phyloP scores from a whole-genome alignment of 2,888 invertebrate species.

The Sipunculus nudus region DNA sequence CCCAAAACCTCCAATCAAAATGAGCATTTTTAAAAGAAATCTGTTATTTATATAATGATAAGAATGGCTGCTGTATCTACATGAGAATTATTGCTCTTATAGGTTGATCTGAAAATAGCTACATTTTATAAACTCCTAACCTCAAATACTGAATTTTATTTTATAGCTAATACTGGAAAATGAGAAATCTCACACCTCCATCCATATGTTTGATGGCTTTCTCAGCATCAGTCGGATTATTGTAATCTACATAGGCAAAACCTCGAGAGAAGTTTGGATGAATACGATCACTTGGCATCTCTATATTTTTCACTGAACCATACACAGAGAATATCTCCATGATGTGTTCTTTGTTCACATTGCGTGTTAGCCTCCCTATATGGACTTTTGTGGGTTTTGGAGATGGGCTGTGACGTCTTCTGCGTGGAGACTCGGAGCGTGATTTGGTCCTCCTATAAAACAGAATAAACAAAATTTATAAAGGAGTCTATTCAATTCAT shows the following conservation, averaged over 20 bases:
- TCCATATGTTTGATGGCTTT: conserved; percentile 99
- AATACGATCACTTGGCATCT: conserved; percentile 87
- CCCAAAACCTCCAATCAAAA: too few species aligned
- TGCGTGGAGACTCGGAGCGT: conserved; percentile 65
- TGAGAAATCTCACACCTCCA: conserved; percentile 83
- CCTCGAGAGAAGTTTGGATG: conserved; percentile 91
- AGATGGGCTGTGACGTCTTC: conserved; percentile 77
- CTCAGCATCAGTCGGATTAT: conserved; percentile 92
- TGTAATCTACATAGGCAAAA: conserved; percentile 95
- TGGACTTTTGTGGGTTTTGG: conserved; percentile 94
- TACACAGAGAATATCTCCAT: conserved; percentile 67
- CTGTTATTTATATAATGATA: too few species aligned
- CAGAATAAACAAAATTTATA: too few species aligned
- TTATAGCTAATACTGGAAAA: too few species aligned
- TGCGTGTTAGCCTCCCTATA: conserved; percentile 89
- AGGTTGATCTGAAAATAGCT: too few species aligned
- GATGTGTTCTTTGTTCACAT: conserved; percentile 78
- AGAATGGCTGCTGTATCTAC: too few species aligned
- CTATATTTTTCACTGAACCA: conserved; percentile 81
- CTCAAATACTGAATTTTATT: too few species aligned
- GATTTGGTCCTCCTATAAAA: too few species aligned
- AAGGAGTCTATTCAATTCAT: too few species aligned
- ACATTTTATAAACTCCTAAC: too few species aligned
- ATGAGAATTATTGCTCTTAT: too few species aligned
- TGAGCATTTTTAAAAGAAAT: too few species aligned